Evolutionary conservation across 2,797 vertebrate species (phyloP), one percentile per base, ranked within the genome.

Genomic region (Geotrypetes seraphini): DNA sequence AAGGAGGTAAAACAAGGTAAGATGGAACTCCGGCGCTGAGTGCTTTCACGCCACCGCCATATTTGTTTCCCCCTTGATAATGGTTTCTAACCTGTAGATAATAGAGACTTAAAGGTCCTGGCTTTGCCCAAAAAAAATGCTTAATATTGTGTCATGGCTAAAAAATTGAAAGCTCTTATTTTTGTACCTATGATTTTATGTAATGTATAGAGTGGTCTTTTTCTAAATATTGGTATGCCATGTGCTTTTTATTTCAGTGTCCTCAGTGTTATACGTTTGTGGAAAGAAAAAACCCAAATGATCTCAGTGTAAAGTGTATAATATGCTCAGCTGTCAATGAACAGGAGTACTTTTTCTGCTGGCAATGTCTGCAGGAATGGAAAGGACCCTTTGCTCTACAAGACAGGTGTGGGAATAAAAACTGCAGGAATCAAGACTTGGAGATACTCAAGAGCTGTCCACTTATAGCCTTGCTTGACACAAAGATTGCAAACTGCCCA

Each of bases 291-390:
- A 56, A 80, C 19, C 26, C 29, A 22, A 40, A 20, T 14, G 69
- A 81, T 36, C 53, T 83, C 12, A 40, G 6, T 3, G 75, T 79
- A 5, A 7, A 2, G 2, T 86, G 81, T 50, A 58, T 39, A 1
- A 10, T 84, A 19, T 86, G 81, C 31, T 31, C 22, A 2, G 26
- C 34, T 0, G 46, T 58, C 13, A 39, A 19, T 10, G 30, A 28
- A 3, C 3, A 16, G 3, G 0, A 0, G 1, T 69, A 18, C 10
- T 4, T 72, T 7, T 83, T 86, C 61, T 86, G 81, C 53, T 84
- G 79, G 73, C 77, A 71, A 43, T 84, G 81, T 62, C 32, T 62
- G 31, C 61, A 19, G 13, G 4, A 5, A 2, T 84, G 83, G 80
- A 79, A 69, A 47, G 78, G 80, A 0, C 1, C 1, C 1, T 57